Percentiles rank a stretch among this genome's conserved stretches.
These are phyloP conservation scores for Atherinosoma microstoma DNA, from an alignment of 2,797 vertebrate species.

Conservation along the genomic window DNA sequence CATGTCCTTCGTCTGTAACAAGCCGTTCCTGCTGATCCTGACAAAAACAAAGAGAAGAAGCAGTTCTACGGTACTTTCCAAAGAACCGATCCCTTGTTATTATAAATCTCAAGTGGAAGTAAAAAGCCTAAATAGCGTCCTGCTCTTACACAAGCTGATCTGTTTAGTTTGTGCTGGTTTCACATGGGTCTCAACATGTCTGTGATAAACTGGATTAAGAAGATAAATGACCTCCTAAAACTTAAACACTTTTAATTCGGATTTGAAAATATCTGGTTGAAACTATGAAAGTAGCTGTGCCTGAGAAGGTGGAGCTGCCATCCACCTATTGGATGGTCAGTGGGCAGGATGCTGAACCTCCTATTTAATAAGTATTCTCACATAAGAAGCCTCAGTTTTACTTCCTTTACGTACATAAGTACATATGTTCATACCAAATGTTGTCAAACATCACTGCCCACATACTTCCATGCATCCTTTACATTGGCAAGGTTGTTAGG, in stretches of 20 bases:
- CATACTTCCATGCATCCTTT: no score
- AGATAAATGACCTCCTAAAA: background rate
- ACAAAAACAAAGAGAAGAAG: background rate
- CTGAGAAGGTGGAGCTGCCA: background rate
- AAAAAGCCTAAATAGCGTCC: background rate
- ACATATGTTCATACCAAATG: no score
- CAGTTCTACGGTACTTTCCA: background rate
- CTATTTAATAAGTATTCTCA: background rate
- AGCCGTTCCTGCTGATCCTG: background rate
- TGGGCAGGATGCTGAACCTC: background rate
- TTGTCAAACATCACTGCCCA: no score
- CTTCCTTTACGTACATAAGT: no score
- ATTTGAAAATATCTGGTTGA: background rate
- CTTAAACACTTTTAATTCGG: background rate
- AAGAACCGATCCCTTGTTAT: background rate
- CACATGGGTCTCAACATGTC: background rate
- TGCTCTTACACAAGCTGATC: background rate
- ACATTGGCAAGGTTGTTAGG: no score
- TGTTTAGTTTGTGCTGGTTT: constrained; percentile 6
- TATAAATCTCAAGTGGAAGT: constrained; percentile 1
- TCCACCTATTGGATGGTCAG: background rate
- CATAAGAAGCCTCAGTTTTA: no score
- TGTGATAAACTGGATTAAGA: background rate
- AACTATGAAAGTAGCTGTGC: background rate
- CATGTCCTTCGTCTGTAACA: background rate